Conservation (phyloP, 92 coral and sea anemone genomes). For the Epizoanthus ramosus region DNA sequence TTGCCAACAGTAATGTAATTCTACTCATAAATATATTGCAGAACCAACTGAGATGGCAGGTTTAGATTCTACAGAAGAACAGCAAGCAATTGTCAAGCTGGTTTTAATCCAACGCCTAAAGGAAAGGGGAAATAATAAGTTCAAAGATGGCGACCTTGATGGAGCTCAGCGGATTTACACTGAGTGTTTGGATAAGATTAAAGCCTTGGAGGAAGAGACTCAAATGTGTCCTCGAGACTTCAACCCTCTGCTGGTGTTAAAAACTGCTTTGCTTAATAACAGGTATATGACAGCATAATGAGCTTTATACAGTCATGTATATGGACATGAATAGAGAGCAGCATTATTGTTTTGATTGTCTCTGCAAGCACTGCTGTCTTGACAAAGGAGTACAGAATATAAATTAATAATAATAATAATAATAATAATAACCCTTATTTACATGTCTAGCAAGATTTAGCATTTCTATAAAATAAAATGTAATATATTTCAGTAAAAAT, state of each 20-base stretch:
- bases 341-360: too few relatives aligned
- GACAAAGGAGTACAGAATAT: too few relatives aligned
- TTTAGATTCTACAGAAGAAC: background rate
- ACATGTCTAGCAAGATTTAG: too few relatives aligned
- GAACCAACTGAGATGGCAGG: background rate
- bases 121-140: conserved; percentile 18
- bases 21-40: background rate
- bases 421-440: too few relatives aligned
- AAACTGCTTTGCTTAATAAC: background rate
- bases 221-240: background rate
- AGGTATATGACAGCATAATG: background rate
- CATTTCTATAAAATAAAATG: too few relatives aligned
- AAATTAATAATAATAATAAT: too few relatives aligned
- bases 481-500: too few relatives aligned
- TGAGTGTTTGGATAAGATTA: conserved; percentile 14
- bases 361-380: too few relatives aligned
- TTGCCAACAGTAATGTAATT: too few relatives aligned
- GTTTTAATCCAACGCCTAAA: background rate
- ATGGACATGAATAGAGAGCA: too few relatives aligned
- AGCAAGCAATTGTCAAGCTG: background rate
- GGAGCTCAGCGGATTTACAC: conserved; percentile 20
- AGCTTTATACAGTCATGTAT: too few relatives aligned
- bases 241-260: background rate
- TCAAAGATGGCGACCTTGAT: conserved; percentile 22
- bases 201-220: background rate